Base-by-base conservation (phyloP, 2,113 vertebrate genomes). In the Clarias batrachus region DNA sequence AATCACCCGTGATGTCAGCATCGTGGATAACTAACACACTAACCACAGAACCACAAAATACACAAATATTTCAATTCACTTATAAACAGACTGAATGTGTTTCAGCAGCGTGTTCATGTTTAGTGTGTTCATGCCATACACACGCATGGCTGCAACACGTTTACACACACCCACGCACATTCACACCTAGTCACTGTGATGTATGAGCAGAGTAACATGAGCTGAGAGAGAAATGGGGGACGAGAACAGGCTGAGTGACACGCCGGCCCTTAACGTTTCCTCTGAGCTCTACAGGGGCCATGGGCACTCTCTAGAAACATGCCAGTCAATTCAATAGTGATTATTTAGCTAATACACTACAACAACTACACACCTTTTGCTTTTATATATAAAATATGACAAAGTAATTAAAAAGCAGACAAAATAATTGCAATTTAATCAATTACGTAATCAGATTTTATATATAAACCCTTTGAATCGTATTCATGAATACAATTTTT, bases 131-230 rank as follows among this genome's bases (percentile, higher is more conserved):
- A 5, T 41, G 71, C 71, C 21, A 74, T 48, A 25, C 21, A 25
- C 71, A 52, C 10, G 25, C 73, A 52, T 13, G 59, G 81, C 65
- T 90, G 85, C 60, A 17, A 16, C 70, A 54, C 90, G 85, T 84
- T 89, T 86, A 89, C 74, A 85, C 82, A 89, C 85, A 90, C 89
- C 84, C 85, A 89, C n/a, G 87, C 74, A 82, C 37, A 62, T 91
- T 90, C 92, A 92, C 94, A 91, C 92, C 60, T 62, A 92, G 94
- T 93, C 94, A 94, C 90, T 87, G 93, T 95, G 94, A 95, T 95
- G 88, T 94, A 95, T 94, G 94, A 92, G 91, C 8, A 33, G 87
- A 87, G 95, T 94, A 95, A 95, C 91, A 92, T 87, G 92, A 95
- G 88, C 94, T 93, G 87, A 77, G 87, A 89, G 88, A 91, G 89